These are phyloP conservation scores for Nomada fabriciana DNA, from an alignment of 2,888 invertebrate species.

Conservation along the genomic window DNA sequence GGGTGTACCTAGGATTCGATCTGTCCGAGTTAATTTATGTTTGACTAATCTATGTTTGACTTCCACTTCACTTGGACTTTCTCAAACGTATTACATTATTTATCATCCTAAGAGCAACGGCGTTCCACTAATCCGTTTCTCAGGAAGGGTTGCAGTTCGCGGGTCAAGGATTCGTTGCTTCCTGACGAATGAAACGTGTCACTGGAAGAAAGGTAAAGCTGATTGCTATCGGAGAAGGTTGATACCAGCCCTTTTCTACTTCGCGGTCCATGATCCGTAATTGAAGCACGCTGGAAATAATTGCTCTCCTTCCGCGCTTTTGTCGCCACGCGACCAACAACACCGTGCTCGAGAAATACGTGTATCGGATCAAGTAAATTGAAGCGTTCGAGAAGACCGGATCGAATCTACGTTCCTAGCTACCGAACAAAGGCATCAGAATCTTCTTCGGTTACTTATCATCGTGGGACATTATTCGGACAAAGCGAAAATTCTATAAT, in stretches of 20 bases:
- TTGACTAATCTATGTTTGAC: too few relatives aligned
- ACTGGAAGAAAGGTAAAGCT: slow-evolving; percentile 16
- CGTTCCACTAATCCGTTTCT: slow-evolving; percentile 35
- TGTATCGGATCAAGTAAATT: slow-evolving; percentile 9
- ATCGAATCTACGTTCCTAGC: background rate
- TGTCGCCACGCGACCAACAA: background rate
- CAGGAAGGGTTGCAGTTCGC: slow-evolving; percentile 18
- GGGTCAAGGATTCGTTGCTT: background rate
- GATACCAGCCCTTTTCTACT: slow-evolving; percentile 11
- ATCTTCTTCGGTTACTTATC: background rate
- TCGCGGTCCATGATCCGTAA: slow-evolving; percentile 1
- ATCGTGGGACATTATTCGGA: background rate
- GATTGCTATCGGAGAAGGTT: slow-evolving; percentile 33
- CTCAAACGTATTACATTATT: too few relatives aligned
- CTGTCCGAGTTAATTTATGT: too few relatives aligned
- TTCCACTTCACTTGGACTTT: too few relatives aligned
- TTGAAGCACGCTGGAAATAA: slow-evolving; percentile 34
- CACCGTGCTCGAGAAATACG: background rate
- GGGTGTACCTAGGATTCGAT: too few relatives aligned
- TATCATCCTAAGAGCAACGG: background rate
- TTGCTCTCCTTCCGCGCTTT: slow-evolving; percentile 21
- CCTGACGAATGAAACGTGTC: slow-evolving; percentile 16
- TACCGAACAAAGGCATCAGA: background rate
- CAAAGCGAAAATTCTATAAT: background rate
- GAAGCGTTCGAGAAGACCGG: background rate